Evolutionary conservation across 2,113 vertebrate genomes (phyloP).

Genomic region (Cryptotis parvus): DNA sequence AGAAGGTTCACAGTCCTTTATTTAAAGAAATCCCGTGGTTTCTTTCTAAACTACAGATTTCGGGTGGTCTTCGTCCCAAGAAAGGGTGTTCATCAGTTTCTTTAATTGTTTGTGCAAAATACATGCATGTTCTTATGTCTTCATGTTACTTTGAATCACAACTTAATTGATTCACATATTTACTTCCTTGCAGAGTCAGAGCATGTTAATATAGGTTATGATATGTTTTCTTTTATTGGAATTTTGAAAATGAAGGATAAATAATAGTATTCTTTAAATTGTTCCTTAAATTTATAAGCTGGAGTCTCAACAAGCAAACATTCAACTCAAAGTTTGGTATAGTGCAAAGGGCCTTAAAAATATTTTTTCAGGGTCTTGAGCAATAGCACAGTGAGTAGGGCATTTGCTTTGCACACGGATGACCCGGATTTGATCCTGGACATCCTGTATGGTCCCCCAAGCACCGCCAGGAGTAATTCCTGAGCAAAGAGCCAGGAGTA

Average conservation of each 20-base stretch:
- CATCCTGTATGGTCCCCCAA: too few species aligned
- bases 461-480: too few species aligned
- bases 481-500: too few species aligned
- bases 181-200: neutral
- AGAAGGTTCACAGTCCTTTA: neutral
- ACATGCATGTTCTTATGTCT: neutral
- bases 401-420: too few species aligned
- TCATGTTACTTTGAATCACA: neutral
- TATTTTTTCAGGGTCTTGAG: too few species aligned
- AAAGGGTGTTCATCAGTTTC: neutral
- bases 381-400: too few species aligned
- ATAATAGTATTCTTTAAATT: neutral
- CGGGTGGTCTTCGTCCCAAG: neutral
- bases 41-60: too few species aligned
- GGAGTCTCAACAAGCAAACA: neutral
- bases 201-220: neutral
- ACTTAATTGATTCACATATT: neutral
- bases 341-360: neutral
- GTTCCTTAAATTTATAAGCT: slow-evolving; percentile 10
- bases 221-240: neutral
- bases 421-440: too few species aligned
- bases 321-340: neutral
- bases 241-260: neutral
- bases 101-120: neutral
- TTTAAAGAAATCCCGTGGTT: neutral